These are phyloP conservation scores for Rhincodon typus DNA, from an alignment of 2,797 vertebrate species.

Conservation along the genomic window DNA sequence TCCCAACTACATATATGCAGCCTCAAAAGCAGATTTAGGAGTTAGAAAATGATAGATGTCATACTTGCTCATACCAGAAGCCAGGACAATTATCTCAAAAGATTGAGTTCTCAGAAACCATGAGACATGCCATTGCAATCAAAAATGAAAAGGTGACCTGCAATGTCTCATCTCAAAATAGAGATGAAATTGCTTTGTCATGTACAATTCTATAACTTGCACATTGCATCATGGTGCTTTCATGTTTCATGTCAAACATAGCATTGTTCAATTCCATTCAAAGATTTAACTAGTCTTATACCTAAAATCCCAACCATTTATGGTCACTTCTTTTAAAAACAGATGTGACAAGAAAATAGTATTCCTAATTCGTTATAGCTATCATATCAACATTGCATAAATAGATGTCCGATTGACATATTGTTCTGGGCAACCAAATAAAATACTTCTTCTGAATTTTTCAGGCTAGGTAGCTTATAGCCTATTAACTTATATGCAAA, in stretches of 20 bases:
- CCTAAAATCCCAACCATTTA: background rate
- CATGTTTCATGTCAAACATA: background rate
- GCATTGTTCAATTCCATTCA: background rate
- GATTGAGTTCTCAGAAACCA: too few species aligned
- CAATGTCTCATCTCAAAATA: background rate
- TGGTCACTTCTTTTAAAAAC: background rate
- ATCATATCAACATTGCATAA: background rate
- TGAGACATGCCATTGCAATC: background rate
- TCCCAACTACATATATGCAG: background rate
- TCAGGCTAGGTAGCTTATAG: background rate
- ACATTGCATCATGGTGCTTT: background rate
- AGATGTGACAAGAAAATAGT: background rate
- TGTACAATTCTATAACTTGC: background rate
- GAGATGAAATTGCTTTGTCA: background rate
- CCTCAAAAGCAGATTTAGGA: background rate
- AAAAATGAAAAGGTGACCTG: background rate
- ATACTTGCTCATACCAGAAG: background rate
- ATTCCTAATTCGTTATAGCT: background rate
- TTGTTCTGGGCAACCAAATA: background rate
- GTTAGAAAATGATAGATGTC: background rate
- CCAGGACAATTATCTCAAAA: background rate
- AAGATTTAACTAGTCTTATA: background rate
- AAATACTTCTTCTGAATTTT: background rate
- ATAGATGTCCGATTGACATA: background rate
- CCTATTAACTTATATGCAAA: background rate